Evolutionary conservation across 2,113 vertebrate genomes (phyloP).

Genomic region (Charina bottae): DNA sequence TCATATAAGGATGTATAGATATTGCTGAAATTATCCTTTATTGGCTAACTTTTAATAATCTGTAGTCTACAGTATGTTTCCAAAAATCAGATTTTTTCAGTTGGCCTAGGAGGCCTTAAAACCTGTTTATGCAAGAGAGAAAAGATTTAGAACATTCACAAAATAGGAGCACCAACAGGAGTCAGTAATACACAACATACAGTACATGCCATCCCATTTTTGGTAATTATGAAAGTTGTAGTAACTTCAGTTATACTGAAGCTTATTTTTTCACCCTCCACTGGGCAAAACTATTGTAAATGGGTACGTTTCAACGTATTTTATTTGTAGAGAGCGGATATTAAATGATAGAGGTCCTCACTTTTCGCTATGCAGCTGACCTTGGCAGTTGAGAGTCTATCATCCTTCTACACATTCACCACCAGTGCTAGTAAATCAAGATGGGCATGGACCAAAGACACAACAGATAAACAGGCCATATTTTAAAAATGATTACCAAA

Average conservation of each 20-base stretch:
- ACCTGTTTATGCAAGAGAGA: background rate
- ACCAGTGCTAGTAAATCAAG: background rate
- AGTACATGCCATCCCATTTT: background rate
- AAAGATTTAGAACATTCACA: background rate
- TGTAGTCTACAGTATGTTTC: background rate
- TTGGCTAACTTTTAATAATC: background rate
- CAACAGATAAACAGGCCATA: background rate
- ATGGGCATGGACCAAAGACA: background rate
- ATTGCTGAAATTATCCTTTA: background rate
- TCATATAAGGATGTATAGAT: background rate
- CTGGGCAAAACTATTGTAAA: background rate
- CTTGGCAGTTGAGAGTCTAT: background rate
- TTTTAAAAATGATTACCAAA: slow-evolving; percentile 21
- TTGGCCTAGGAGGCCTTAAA: background rate
- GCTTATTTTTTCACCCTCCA: background rate
- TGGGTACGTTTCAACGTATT: background rate
- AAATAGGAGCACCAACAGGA: background rate
- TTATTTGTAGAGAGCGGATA: background rate
- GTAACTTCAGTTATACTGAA: background rate
- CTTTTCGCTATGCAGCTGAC: background rate
- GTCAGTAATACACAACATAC: background rate
- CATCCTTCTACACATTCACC: background rate
- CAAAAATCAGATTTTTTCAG: background rate
- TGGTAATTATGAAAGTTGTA: background rate
- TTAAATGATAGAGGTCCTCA: background rate